Base-by-base conservation (phyloP, 2,113 vertebrate genomes). In the Spheniscus mendiculus region DNA sequence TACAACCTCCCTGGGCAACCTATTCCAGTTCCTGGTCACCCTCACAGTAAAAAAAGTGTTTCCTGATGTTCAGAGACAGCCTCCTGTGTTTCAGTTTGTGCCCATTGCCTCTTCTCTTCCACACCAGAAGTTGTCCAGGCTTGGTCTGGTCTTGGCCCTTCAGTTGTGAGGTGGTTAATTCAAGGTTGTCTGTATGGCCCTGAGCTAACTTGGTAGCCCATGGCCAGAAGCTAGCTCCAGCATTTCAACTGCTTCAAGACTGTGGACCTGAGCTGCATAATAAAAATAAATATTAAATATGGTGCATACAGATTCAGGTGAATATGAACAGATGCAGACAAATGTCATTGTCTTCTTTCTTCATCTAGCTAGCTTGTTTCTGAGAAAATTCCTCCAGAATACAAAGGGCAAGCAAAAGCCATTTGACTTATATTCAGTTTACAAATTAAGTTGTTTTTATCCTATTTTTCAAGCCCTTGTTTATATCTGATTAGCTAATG, bases 401-500 rank as follows among this genome's bases (percentile, higher is more conserved):
- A 63, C 42, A 94, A 96, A 96, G 87, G 95, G 58, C 81, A 95
- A 95, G 40, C 20, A 93, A 91, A 93, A 95, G 49, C 7, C 52
- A 89, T 87, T 91, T 92, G 61, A 76, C 61, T 91, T 93, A 53
- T 38, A 79, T 77, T 55, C 70, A 58, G 50, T 62, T 91, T 85
- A 85, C 25, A 88, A 94, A 95, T 93, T 85, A 91, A 66, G 66
- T 89, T 96, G 80, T 1, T 95, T 92, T 84, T 69, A 87, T 82
- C 56, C 49, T 87, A 79, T 96, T 96, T 97, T 97, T 79, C 84
- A 96, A 90, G 47, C 2, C 26, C 73, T 89, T 1, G 0, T 91
- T 96, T 96, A 89, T 89, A 91, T 90, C 58, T 91, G 76, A 91
- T 95, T 95, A 95, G 58, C 44, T 96, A 95, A 94, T 79, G 79